Evolutionary conservation across 1,140 invertebrate genomes (phyloP).

Genomic region (Euura saliciscinereae): DNA sequence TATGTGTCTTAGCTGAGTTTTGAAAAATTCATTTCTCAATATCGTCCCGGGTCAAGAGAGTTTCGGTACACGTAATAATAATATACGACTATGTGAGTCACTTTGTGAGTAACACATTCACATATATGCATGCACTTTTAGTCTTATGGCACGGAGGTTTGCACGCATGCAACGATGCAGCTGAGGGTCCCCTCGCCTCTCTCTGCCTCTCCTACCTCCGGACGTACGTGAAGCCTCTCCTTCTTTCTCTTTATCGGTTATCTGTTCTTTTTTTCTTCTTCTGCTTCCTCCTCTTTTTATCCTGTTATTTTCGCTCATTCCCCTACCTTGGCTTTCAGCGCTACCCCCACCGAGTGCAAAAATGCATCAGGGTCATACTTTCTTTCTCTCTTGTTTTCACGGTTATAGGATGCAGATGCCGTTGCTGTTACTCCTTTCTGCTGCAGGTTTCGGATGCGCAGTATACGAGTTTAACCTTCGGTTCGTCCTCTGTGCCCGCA

Average conservation of each 20-base stretch:
- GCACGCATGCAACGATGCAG: neutral
- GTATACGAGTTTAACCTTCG: slow-evolving; percentile 41
- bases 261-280: neutral
- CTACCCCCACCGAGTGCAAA: neutral
- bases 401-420: too few species aligned
- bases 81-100: too few species aligned
- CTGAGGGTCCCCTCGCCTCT: neutral
- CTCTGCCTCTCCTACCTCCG: slow-evolving; percentile 3
- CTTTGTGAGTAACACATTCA: too few species aligned
- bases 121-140: too few species aligned
- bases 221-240: too few species aligned
- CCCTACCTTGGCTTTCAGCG: too few species aligned
- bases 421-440: neutral
- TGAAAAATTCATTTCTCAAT: too few species aligned
- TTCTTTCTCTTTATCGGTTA: too few species aligned
- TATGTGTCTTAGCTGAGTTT: too few species aligned
- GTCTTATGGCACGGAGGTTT: too few species aligned
- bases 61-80: too few species aligned
- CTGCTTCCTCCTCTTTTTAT: neutral
- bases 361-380: neutral
- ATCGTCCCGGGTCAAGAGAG: too few species aligned
- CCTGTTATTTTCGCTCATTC: neutral
- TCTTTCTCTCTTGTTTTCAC: neutral
- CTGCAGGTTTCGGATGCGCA: slow-evolving; percentile 30
- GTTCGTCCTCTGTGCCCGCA: slow-evolving; percentile 30